Evolutionary conservation across 2,113 vertebrate genomes (phyloP), one percentile per base, ranked within the genome.

Genomic region (Hipposideros armiger): DNA sequence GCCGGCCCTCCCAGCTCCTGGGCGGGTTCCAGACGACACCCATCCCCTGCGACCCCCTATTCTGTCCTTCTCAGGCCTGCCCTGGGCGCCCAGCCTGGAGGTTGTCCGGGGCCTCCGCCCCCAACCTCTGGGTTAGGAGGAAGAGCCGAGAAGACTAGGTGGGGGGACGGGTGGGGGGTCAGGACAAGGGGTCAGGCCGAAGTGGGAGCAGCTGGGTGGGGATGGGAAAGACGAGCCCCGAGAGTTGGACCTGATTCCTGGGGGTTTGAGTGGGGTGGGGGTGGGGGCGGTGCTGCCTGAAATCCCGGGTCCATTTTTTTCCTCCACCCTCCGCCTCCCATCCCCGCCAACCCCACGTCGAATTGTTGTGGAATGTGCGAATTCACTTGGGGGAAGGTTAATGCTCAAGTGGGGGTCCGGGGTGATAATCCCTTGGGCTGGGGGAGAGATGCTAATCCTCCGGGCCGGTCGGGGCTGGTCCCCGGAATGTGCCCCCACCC

Each of bases 401-500:
- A 97, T 95, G 94, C 96, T 84, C 92, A 90, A 87, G 96, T 94
- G 28, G 97, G 96, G 96, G 95, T 97, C 97, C 15, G 24, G 69
- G 91, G 76, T 95, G 94, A 90, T 98, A 97, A 98, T 98, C 97
- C 95, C 56, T 77, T 73, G 95, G 92, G 70, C 58, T 9, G 52
- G 90, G 96, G 96, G 76, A 95, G 30, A 92, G 76, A 88, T 82
- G 72, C 82, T 98, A 98, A 98, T 98, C 97, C 96, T 77, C 83
- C 26, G 96, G 97, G 97, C 97, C 54, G 92, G 97, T 98, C 84
- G 32, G 97, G 97, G 95, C 97, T 95, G 95, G 97, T 96, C 96
- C 95, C 85, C 50, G 97, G 97, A 98, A 97, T 98, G 97, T 96
- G 95, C 95, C 96, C 97, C 97, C 74, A 97, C 85, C 94, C 83